These are phyloP conservation scores for Oxytorus armatus DNA, from an alignment of 2,888 invertebrate genomes.

Conservation along the genomic window DNA sequence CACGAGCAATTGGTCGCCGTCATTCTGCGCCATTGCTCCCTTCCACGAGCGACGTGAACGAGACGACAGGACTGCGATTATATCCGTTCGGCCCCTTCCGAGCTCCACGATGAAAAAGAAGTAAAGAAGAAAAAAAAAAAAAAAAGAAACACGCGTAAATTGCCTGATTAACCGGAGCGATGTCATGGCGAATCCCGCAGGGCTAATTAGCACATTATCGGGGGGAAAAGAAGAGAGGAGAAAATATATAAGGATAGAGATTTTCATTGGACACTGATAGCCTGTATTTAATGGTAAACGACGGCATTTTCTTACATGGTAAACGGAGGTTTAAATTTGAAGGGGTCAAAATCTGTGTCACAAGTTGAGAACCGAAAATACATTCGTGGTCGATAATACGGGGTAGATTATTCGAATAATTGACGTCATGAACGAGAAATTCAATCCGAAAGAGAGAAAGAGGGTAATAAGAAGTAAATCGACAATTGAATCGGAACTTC, in stretches of 20 bases:
- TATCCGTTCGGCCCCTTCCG: constrained; percentile 52
- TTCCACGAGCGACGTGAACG: constrained; percentile 55
- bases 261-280: constrained; percentile 60
- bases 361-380: constrained; percentile 37
- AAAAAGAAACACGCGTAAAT: constrained; percentile 46
- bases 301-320: constrained; percentile 49
- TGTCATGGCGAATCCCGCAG: constrained; percentile 59
- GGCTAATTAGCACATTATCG: constrained; percentile 66
- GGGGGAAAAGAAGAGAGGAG: constrained; percentile 22
- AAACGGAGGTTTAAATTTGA: constrained; percentile 33
- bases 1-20: constrained; percentile 77
- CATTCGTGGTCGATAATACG: constrained; percentile 40
- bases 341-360: constrained; percentile 14
- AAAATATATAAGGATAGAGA: constrained; percentile 30
- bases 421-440: constrained; percentile 32
- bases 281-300: constrained; percentile 55
- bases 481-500: constrained; percentile 59
- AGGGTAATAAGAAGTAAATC: constrained; percentile 37
- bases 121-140: constrained; percentile 47
- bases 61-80: constrained; percentile 48
- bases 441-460: constrained; percentile 4
- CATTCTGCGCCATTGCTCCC: constrained; percentile 79
- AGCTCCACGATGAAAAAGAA: constrained; percentile 53
- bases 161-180: constrained; percentile 64
- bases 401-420: constrained; percentile 48